Evolutionary conservation across 2,797 vertebrate species (phyloP).

Genomic region (Lepus townsendii): DNA sequence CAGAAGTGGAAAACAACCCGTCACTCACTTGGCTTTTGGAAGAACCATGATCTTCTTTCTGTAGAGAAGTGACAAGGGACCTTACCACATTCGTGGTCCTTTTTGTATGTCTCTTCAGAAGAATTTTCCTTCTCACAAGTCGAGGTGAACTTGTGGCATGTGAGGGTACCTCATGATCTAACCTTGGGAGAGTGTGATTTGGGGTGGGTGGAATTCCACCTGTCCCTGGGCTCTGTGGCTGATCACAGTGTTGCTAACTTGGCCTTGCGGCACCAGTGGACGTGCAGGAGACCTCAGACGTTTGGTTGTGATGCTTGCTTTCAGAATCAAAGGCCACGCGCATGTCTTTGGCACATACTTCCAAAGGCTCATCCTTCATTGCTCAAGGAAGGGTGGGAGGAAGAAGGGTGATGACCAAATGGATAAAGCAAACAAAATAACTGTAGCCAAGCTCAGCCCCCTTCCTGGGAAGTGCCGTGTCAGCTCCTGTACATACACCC

Average conservation of each 20-base stretch:
- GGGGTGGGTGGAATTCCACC: background rate
- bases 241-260: background rate
- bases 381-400: background rate
- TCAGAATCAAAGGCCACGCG: background rate
- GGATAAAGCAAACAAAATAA: conserved; percentile 3
- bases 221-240: background rate
- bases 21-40: background rate
- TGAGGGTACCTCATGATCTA: background rate
- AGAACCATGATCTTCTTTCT: background rate
- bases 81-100: background rate
- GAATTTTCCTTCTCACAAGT: background rate
- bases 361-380: background rate
- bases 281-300: background rate
- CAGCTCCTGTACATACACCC: rapidly evolving
- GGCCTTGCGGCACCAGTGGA: background rate
- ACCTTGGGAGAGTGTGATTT: background rate
- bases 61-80: background rate
- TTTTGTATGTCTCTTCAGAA: background rate
- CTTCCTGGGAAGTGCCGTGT: background rate
- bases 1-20: background rate
- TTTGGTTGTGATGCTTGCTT: background rate
- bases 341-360: background rate
- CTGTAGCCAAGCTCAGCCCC: background rate
- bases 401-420: background rate
- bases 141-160: background rate